Percentiles rank a stretch among this genome's conserved stretches.
Evolutionary conservation across 2,113 vertebrate genomes (phyloP).

Genomic region (Oryzias celebensis): DNA sequence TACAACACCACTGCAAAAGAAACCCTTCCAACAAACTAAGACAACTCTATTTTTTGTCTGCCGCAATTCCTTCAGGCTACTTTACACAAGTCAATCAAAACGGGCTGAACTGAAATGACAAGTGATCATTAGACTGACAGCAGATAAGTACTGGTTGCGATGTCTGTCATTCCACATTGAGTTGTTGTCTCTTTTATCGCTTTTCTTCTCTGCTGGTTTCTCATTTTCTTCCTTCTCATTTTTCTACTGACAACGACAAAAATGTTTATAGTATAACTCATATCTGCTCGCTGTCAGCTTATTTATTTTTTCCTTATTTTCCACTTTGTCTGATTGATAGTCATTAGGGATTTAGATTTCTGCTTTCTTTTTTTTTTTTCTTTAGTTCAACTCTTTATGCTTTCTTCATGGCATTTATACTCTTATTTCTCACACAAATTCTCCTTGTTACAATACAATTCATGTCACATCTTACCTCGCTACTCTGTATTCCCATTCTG

Average conservation of each 20-base stretch:
- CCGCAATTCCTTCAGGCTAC: not conserved
- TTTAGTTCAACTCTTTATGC: not conserved
- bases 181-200: conserved; percentile 14
- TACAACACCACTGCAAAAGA: not conserved
- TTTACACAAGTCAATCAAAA: conserved; percentile 23
- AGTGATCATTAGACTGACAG: conserved; percentile 37
- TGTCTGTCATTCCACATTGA: conserved; percentile 27
- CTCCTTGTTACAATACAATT: conserved; percentile 2
- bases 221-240: conserved; percentile 23
- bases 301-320: not conserved
- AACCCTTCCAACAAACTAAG: not conserved
- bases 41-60: not conserved
- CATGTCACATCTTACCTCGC: conserved; percentile 2
- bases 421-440: conserved; percentile 10
- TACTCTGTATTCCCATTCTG: not conserved
- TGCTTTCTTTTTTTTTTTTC: conserved; percentile 4
- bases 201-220: conserved; percentile 24
- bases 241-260: conserved; percentile 20
- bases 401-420: conserved; percentile 2
- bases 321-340: not conserved
- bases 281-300: conserved; percentile 18
- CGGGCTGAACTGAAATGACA: conserved; percentile 7
- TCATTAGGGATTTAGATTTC: not conserved
- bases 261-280: conserved; percentile 15
- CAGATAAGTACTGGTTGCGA: conserved; percentile 25